Percentiles rank a stretch among this genome's conserved stretches.
phyloP scores from a whole-genome alignment of 1,140 invertebrate species.

The Achatina immaculata region DNA sequence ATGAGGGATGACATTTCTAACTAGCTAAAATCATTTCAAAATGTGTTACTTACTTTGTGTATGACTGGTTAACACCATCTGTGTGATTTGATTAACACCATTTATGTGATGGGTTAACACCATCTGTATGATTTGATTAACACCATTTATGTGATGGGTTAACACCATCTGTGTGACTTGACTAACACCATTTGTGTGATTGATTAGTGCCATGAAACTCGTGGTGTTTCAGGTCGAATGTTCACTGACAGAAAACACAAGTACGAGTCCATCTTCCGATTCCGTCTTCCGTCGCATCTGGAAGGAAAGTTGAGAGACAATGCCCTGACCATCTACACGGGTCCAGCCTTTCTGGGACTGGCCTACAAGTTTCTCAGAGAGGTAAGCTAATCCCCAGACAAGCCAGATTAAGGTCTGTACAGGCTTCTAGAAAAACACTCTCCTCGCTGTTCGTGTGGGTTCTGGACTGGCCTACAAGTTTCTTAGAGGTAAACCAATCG shows the following conservation, averaged over 20 bases:
- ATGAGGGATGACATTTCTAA: too few relatives aligned
- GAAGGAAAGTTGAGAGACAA: conserved; percentile 8
- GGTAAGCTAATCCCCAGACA: conserved; percentile 3
- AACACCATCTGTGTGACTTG: not conserved
- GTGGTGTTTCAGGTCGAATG: conserved; percentile 18
- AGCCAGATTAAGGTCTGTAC: not conserved
- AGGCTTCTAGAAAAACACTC: not conserved
- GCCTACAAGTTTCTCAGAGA: conserved; percentile 32
- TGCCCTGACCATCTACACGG: conserved; percentile 5
- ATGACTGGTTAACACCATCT: too few relatives aligned
- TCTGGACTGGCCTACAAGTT: not conserved
- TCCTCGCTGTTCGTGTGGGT: not conserved
- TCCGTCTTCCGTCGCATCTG: conserved; percentile 3
- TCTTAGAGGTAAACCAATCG: not conserved
- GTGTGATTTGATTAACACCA: too few relatives aligned
- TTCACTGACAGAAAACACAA: conserved; percentile 12
- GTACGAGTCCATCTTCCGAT: conserved; percentile 18
- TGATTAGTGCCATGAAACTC: not conserved
- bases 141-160: not conserved
- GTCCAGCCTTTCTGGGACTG: conserved; percentile 29
- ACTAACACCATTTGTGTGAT: not conserved
- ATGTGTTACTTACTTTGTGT: too few relatives aligned
- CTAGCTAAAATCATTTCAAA: too few relatives aligned
- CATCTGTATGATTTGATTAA: not conserved
- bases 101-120: too few relatives aligned